phyloP scores from a whole-genome alignment of 2,797 vertebrate species.

The Micromesistius poutassou region DNA sequence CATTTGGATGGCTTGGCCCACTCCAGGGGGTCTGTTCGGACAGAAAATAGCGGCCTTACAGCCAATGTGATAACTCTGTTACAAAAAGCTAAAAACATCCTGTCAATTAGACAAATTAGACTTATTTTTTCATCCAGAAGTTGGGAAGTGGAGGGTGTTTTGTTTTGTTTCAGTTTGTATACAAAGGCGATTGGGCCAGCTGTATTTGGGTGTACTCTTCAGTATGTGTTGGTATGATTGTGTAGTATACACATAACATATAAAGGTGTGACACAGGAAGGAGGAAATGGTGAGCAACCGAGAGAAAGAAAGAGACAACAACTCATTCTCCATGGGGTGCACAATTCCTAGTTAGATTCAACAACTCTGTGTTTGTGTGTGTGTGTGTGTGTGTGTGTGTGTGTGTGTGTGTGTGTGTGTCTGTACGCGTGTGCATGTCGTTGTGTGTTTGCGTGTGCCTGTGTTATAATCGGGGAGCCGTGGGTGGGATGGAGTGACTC shows the following conservation, averaged over 20 bases:
- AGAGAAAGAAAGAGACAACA: slow-evolving; percentile 7
- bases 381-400: slow-evolving; percentile 41
- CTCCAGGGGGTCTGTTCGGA: too few relatives aligned
- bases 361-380: slow-evolving; percentile 30
- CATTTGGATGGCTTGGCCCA: neutral
- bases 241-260: neutral
- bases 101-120: slow-evolving; percentile 24
- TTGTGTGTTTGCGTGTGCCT: slow-evolving; percentile 10
- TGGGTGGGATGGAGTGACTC: slow-evolving; percentile 58
- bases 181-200: neutral
- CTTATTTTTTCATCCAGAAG: neutral
- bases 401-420: slow-evolving; percentile 12
- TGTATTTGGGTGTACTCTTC: neutral
- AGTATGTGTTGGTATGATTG: neutral
- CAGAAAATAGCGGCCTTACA: slow-evolving; percentile 58
- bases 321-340: slow-evolving; percentile 38
- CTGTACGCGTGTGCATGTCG: slow-evolving; percentile 4
- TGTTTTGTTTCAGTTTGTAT: neutral
- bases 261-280: slow-evolving; percentile 19
- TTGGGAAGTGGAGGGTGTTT: slow-evolving; percentile 4
- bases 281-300: neutral
- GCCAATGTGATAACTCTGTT: slow-evolving; percentile 65
- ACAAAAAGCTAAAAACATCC: slow-evolving; percentile 64
- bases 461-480: slow-evolving; percentile 35
- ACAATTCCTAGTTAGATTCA: slow-evolving; percentile 26